phyloP scores from a whole-genome alignment of 1,140 invertebrate genomes.

The Lamellibrachia luymesi region DNA sequence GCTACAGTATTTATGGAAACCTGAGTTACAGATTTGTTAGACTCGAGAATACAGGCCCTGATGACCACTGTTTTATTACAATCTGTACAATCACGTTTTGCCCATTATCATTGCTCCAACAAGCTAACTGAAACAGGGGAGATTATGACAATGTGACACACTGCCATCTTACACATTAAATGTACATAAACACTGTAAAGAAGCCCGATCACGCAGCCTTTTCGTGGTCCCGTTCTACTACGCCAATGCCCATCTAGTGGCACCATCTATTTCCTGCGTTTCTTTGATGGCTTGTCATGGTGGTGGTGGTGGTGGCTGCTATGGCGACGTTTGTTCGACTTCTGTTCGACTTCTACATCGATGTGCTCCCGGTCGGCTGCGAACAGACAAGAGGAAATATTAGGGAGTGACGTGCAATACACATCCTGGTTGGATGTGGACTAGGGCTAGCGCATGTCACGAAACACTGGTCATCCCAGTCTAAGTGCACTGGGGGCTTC shows the following conservation, averaged over 20 bases:
- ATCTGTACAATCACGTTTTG: not conserved
- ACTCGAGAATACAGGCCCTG: too few species aligned
- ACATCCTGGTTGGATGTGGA: too few species aligned
- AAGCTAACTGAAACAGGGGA: not conserved
- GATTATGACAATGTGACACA: not conserved
- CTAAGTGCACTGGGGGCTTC: too few species aligned
- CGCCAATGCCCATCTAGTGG: not conserved
- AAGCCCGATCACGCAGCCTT: not conserved
- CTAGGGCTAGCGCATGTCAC: too few species aligned
- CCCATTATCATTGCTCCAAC: not conserved
- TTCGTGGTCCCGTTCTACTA: not conserved
- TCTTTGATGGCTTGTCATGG: not conserved
- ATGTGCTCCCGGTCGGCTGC: not conserved
- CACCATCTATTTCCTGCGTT: not conserved
- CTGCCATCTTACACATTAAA: not conserved
- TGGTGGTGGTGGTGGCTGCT: not conserved
- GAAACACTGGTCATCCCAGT: too few species aligned
- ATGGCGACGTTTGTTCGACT: not conserved
- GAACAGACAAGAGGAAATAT: not conserved
- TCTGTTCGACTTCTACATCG: not conserved
- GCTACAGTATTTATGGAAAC: too few species aligned
- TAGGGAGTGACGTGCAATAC: not conserved
- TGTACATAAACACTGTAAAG: not conserved
- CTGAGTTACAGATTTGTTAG: too few species aligned
- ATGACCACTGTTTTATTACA: not conserved